Base-by-base conservation (phyloP, 2,113 vertebrate genomes). In the Poecilia latipinna region DNA sequence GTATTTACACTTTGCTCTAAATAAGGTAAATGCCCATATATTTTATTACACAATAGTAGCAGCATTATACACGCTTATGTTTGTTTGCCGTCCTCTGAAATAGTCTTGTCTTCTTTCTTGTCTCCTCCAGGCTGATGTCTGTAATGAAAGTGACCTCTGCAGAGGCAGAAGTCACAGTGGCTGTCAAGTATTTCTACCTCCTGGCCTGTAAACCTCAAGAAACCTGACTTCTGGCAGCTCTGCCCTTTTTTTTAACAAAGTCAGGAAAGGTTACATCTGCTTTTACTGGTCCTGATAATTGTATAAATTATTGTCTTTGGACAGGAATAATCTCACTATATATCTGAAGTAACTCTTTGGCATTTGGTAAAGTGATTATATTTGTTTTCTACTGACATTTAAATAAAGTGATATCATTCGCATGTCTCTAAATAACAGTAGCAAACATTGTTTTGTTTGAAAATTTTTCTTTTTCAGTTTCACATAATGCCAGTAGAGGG, bases 131-230 rank as follows among this genome's bases (percentile, higher is more conserved):
- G 88, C 72, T 95, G 64, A 82, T 94, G 84, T 75, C 84, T 10
- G 66, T 79, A 12, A 94, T 94, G 92, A 77, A 65, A 60, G 92
- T 91, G 77, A 87, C 78, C 51, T 93, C 92, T 60, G 48, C 65
- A 39, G 92, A 93, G 2, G 90, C 91, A 15, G 86, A 93, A 75
- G 86, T 95, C 51, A 61, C 13, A 54, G 70, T 93, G 80, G 72
- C 60, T 32, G 84, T 94, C n/a, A 90, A 72, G 64, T 93, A 93
- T 84, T 93, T 65, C 72, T 93, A 81, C 78, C 33, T 93, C 28
- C 31, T 93, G 32, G 89, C 90, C 44, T 74, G 64, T 73, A 94
- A 93, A 83, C 90, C 90, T 42, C 35, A 74, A 66, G 64, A 83
- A n/a, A 51, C 72, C 72, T 87, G 67, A 86, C 10, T 69, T 22